These are phyloP conservation scores for Strix uralensis DNA, from an alignment of 2,113 vertebrate species.

Conservation along the genomic window DNA sequence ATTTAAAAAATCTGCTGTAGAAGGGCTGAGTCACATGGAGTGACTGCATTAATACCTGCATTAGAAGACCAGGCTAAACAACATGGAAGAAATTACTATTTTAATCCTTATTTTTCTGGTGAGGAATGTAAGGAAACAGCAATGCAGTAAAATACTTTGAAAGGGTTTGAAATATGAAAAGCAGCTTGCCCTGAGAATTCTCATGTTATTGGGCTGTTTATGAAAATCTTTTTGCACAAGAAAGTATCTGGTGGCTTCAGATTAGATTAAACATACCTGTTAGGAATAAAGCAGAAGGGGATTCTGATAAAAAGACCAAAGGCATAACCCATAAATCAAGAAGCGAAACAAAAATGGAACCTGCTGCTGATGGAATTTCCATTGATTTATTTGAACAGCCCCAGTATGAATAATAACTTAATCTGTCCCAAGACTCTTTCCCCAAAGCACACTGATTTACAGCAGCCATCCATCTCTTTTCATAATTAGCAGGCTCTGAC, in stretches of 20 bases:
- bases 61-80: neutral
- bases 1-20: neutral
- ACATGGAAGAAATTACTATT: neutral
- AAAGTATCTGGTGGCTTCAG: slow-evolving; percentile 38
- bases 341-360: slow-evolving; percentile 50
- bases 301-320: slow-evolving; percentile 61
- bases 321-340: slow-evolving; percentile 60
- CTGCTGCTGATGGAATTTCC: slow-evolving; percentile 60
- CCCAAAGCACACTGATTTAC: slow-evolving; percentile 61
- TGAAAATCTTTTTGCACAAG: slow-evolving; percentile 2
- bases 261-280: slow-evolving; percentile 43
- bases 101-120: neutral
- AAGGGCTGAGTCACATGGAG: neutral
- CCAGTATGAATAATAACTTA: slow-evolving; percentile 64
- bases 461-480: slow-evolving; percentile 60
- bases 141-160: neutral
- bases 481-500: slow-evolving; percentile 66
- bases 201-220: neutral
- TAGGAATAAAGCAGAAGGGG: slow-evolving; percentile 41
- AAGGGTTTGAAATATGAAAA: neutral
- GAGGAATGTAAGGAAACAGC: neutral
- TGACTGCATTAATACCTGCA: neutral
- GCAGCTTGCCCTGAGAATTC: neutral
- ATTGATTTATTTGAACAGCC: slow-evolving; percentile 66
- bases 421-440: slow-evolving; percentile 63